These are phyloP conservation scores for Podarcis siculus DNA, from an alignment of 2,797 vertebrate species.

Conservation along the genomic window DNA sequence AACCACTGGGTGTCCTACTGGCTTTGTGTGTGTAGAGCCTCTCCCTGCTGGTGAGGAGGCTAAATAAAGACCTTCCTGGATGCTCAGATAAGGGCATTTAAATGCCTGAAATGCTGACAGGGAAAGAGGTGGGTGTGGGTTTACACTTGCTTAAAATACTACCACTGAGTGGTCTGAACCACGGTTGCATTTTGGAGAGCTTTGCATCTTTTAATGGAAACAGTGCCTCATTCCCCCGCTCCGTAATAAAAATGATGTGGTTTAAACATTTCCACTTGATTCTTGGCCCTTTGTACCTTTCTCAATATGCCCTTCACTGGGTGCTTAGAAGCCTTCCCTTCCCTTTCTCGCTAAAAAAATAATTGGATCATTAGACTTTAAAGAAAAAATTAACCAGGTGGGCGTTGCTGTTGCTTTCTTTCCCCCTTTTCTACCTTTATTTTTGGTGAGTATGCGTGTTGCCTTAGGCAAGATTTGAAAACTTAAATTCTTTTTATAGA, in stretches of 20 bases:
- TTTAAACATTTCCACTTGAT: background rate
- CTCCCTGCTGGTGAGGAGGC: background rate
- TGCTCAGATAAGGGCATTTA: background rate
- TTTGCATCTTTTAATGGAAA: background rate
- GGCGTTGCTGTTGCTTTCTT: too few species aligned
- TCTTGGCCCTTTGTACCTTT: background rate
- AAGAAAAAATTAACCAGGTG: background rate
- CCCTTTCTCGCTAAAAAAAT: background rate
- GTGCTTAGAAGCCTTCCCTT: too few species aligned
- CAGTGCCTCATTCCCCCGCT: background rate
- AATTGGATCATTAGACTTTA: background rate
- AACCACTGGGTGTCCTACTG: too few species aligned
- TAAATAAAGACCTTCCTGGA: background rate
- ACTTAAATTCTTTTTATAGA: constrained; percentile 46
- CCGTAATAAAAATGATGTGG: background rate
- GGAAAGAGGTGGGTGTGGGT: background rate
- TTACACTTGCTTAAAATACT: constrained; percentile 15
- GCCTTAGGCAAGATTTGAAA: constrained; percentile 47
- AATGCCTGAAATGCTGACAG: background rate
- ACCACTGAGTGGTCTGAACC: background rate
- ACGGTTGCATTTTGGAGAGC: background rate
- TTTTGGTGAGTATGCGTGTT: background rate
- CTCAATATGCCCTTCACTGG: too few species aligned
- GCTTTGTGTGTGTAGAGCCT: background rate
- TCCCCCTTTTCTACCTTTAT: background rate